These are phyloP conservation scores for Pagetopsis macropterus DNA, from an alignment of 2,797 vertebrate genomes.

Conservation along the genomic window DNA sequence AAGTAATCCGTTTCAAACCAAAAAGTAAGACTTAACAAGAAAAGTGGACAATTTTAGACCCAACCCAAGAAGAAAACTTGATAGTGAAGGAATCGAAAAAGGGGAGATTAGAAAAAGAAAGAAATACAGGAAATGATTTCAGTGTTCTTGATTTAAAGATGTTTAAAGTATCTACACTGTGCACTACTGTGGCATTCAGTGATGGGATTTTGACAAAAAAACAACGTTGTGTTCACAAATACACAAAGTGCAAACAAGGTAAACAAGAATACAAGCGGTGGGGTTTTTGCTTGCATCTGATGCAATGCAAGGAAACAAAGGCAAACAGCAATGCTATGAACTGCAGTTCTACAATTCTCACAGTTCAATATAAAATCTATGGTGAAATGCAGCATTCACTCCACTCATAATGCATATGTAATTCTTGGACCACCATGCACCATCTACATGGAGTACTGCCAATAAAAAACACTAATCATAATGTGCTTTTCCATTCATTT, in stretches of 20 bases:
- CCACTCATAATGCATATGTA: slow-evolving; percentile 29
- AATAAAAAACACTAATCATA: slow-evolving; percentile 17
- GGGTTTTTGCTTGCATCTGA: slow-evolving; percentile 20
- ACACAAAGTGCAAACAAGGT: slow-evolving; percentile 14
- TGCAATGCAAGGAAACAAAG: not conserved
- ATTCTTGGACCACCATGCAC: slow-evolving; percentile 18
- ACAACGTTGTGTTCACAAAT: not conserved
- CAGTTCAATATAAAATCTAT: not conserved
- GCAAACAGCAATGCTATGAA: slow-evolving; percentile 6
- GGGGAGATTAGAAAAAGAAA: slow-evolving; percentile 1
- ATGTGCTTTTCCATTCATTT: slow-evolving; percentile 12
- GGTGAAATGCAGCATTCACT: slow-evolving; percentile 8
- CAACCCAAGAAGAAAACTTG: slow-evolving; percentile 28
- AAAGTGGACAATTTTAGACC: slow-evolving; percentile 26
- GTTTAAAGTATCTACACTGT: not conserved
- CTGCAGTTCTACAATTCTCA: slow-evolving; percentile 1
- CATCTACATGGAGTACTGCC: slow-evolving; percentile 8
- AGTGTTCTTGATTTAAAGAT: slow-evolving; percentile 15
- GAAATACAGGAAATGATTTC: slow-evolving; percentile 14
- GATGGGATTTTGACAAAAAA: not conserved
- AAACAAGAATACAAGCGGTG: not conserved
- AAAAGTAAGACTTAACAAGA: slow-evolving; percentile 34
- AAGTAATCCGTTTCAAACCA: slow-evolving; percentile 52
- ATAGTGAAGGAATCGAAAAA: slow-evolving; percentile 10
- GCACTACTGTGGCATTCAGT: not conserved